A percentile compares a stretch with the other conserved stretches of the same genome.
Evolutionary conservation across 2,888 invertebrate species (phyloP).

Genomic region (Marronus borbonicus): DNA sequence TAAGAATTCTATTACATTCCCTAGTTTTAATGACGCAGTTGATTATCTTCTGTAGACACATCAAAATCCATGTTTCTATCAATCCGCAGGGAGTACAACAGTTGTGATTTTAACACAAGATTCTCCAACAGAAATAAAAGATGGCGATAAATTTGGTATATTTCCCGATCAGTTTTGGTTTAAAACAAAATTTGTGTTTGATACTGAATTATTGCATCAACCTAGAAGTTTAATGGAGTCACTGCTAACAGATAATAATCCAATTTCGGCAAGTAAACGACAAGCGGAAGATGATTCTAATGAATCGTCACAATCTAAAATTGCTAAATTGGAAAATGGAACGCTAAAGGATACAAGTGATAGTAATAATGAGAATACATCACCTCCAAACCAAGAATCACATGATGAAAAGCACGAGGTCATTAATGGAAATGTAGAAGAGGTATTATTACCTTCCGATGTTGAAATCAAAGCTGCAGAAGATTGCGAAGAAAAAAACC

Average conservation of each 20-base stretch:
- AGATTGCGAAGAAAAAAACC: not conserved
- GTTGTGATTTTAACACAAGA: conserved; percentile 68
- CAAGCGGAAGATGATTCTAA: not conserved
- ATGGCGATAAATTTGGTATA: conserved; percentile 74
- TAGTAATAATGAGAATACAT: not conserved
- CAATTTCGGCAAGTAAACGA: not conserved
- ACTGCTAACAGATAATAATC: not conserved
- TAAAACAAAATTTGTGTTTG: conserved; percentile 58
- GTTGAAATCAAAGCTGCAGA: not conserved
- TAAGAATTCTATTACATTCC: conserved; percentile 52
- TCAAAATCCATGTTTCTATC: conserved; percentile 73
- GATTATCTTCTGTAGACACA: conserved; percentile 70
- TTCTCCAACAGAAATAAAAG: conserved; percentile 63
- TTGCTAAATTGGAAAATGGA: conserved; percentile 24
- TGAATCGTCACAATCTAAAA: not conserved
- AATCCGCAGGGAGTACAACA: conserved; percentile 62
- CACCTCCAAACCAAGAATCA: not conserved
- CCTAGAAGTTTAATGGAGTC: not conserved
- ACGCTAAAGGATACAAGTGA: not conserved
- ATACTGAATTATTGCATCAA: conserved; percentile 60
- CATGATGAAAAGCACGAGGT: not conserved
- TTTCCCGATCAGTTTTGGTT: conserved; percentile 72
- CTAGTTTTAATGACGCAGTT: not conserved
- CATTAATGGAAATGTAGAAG: not conserved
- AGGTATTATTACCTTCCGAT: not conserved